Conservation (phyloP, 2,113 vertebrate genomes). For the Xiphophorus couchianus region DNA sequence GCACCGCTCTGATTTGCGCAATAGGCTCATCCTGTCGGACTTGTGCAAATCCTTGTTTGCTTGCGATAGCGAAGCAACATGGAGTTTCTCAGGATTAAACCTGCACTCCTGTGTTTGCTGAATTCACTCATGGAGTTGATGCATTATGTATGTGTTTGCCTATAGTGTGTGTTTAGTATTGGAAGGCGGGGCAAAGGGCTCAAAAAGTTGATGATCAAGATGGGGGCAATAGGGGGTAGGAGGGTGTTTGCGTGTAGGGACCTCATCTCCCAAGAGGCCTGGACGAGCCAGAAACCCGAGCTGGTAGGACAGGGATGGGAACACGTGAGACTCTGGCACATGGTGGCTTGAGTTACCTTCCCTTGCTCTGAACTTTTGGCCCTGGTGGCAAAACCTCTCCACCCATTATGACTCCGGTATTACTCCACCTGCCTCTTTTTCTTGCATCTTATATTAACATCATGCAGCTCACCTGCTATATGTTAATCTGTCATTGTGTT, state of each 20-base stretch:
- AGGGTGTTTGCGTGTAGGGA: conserved; percentile 22
- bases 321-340: conserved; percentile 74
- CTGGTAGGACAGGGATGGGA: conserved; percentile 71
- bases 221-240: conserved; percentile 1
- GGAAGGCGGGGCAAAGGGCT: conserved; percentile 40
- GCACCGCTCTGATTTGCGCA: conserved; percentile 25
- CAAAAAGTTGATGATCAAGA: conserved; percentile 19
- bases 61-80: conserved; percentile 13
- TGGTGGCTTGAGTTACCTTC: conserved; percentile 74
- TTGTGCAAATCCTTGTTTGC: background rate
- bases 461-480: background rate
- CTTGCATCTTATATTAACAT: background rate
- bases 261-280: conserved; percentile 65
- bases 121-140: conserved; percentile 31
- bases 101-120: conserved; percentile 38
- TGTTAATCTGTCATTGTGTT: background rate
- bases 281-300: conserved; percentile 74
- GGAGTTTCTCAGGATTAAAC: conserved; percentile 30
- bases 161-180: conserved; percentile 60
- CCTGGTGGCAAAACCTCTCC: conserved; percentile 67
- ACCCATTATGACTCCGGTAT: conserved; percentile 56
- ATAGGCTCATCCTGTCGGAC: conserved; percentile 1
- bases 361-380: conserved; percentile 79
- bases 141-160: conserved; percentile 5
- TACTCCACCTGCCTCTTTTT: conserved; percentile 55